phyloP scores from a whole-genome alignment of 2,113 vertebrate genomes.

The Oncorhynchus keta region DNA sequence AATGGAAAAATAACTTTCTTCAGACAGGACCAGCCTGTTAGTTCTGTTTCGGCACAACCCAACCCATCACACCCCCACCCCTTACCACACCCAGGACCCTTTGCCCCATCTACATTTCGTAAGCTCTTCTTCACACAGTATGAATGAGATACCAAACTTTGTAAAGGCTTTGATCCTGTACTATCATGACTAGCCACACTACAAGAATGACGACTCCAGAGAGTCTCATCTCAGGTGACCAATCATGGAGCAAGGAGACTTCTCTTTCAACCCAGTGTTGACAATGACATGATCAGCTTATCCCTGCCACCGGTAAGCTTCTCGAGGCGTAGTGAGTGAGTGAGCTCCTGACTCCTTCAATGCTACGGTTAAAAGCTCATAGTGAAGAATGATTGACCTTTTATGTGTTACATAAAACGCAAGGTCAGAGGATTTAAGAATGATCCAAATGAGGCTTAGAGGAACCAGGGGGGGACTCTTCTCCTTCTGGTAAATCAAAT shows the following conservation, averaged over 20 bases:
- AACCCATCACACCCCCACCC: background rate
- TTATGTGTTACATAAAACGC: constrained; percentile 25
- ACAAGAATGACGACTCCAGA: background rate
- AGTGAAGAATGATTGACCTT: constrained; percentile 28
- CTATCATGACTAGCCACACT: background rate
- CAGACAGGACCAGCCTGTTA: constrained; percentile 63
- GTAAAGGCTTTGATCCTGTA: no score
- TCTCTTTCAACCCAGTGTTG: background rate
- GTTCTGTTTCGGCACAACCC: constrained; percentile 9
- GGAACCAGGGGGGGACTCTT: background rate
- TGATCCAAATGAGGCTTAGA: constrained; percentile 16
- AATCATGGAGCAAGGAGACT: background rate
- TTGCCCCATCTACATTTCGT: background rate
- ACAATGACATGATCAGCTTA: constrained; percentile 5
- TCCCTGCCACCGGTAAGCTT: background rate
- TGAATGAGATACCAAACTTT: background rate
- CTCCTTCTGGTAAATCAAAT: constrained; percentile 14
- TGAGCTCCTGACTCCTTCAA: background rate
- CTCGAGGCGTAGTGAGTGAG: background rate
- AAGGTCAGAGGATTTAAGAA: constrained; percentile 24
- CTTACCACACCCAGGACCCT: background rate
- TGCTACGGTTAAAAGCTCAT: constrained; percentile 7
- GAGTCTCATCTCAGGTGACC: background rate
- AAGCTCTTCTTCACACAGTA: background rate
- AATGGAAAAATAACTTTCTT: background rate